A percentile compares a stretch with the other conserved stretches of the same genome.
These are phyloP conservation scores for Drepanosiphum platanoidis DNA, from an alignment of 2,888 invertebrate genomes.

Conservation along the genomic window DNA sequence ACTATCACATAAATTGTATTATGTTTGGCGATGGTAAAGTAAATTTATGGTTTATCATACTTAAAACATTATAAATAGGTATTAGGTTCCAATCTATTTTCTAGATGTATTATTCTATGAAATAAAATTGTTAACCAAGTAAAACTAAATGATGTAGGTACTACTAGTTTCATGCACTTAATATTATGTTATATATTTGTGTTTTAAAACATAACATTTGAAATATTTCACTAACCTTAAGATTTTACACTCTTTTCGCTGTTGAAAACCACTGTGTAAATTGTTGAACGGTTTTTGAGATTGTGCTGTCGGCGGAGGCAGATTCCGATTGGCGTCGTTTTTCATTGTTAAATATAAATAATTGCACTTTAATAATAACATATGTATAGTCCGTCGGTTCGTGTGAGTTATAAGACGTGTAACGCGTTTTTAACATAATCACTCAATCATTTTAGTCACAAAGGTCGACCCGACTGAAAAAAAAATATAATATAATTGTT, in stretches of 20 bases:
- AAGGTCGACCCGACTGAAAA: not conserved
- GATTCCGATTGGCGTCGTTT: no score
- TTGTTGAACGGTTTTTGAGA: no score
- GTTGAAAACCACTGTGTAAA: not conserved
- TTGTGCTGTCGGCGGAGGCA: not conserved
- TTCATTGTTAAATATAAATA: not conserved
- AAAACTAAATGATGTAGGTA: not conserved
- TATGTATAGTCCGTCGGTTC: not conserved
- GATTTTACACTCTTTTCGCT: not conserved
- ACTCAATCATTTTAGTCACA: not conserved
- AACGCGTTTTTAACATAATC: not conserved
- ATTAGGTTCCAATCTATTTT: not conserved
- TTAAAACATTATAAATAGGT: no score
- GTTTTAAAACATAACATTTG: not conserved
- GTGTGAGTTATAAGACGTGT: not conserved
- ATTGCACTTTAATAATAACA: not conserved
- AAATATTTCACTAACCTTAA: not conserved
- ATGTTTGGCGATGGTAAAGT: no score
- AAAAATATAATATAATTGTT: not conserved
- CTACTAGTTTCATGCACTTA: not conserved
- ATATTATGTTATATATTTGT: no score
- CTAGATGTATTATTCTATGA: not conserved
- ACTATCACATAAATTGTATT: no score
- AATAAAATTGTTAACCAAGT: not conserved
- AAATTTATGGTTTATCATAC: no score